Evolutionary conservation across 2,797 vertebrate species (phyloP), one percentile per base, ranked within the genome.

Genomic region (Enteromius fasciolatus): DNA sequence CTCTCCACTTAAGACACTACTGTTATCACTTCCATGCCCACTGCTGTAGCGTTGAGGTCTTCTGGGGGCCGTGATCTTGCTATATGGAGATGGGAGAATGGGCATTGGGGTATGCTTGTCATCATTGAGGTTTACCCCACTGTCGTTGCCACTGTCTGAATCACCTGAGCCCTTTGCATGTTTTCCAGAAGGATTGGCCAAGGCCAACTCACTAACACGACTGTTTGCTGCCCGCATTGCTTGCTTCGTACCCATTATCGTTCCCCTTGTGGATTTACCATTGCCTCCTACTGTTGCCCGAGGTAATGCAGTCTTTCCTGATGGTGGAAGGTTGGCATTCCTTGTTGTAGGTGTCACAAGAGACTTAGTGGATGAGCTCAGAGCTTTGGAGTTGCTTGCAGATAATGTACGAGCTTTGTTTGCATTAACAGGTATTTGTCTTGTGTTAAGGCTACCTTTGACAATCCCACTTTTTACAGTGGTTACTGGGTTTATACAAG

Each of bases 221-320:
- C 95, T 98, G 89, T 99, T 98, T 83, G 98, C 96, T 0, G 97
- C 98, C 89, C 97, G 93, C 50, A 99, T 95, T 0, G 97, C 98
- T 93, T 99, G 98, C 89, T 97, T 99, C 70, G 98, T 98, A 73
- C 98, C 98, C 98, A 99, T 99, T 78, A 99, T 95, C 72, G 98
- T 99, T 39, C 97, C 97, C 73, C 97, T 95, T 69, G 95, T 94
- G 0, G 97, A 93, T 87, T 98, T 99, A 83, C 90, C 78, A 5
- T 87, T 92, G 1, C 91, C 80, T 0, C 95, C 91, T 1, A 95
- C 91, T 1, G 91, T 20, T 0, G 94, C 91, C 12, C 97, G 94
- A 4, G 95, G 93, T 23, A 88, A 81, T 76, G 93, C 86, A 0
- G 87, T 92, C 90, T 97, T 95, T 52, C 96, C 96, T 0, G 93